Evolutionary conservation across 1,140 invertebrate species (phyloP).

Genomic region (Drosophila tani): DNA sequence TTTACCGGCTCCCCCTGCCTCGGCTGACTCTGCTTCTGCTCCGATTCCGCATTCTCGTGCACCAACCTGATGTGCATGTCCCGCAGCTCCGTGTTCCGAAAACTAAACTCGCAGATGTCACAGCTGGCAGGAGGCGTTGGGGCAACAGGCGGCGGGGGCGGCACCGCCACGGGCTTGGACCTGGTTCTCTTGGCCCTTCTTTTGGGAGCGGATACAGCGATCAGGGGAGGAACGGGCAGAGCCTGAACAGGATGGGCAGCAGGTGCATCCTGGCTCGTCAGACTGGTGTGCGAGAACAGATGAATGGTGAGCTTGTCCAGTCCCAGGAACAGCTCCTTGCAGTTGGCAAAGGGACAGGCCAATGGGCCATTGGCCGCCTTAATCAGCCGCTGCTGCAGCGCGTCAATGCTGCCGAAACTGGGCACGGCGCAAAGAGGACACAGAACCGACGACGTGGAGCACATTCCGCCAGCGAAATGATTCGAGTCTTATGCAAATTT

Average conservation of each 20-base stretch:
- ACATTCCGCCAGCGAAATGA: constrained; percentile 84
- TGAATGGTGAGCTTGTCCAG: constrained; percentile 95
- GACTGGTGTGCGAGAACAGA: constrained; percentile 89
- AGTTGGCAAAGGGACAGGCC: constrained; percentile 89
- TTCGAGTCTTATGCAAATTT: constrained; percentile 40
- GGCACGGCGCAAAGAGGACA: constrained; percentile 91
- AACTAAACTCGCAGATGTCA: constrained; percentile 90
- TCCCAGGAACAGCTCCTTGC: constrained; percentile 90
- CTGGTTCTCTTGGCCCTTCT: constrained; percentile 53
- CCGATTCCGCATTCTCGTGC: constrained; percentile 86
- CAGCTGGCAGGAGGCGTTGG: constrained; percentile 85
- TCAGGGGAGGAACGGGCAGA: not conserved
- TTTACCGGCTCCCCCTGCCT: constrained; percentile 21
- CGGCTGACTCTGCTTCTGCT: not conserved
- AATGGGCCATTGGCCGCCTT: constrained; percentile 90
- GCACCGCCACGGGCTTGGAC: constrained; percentile 34
- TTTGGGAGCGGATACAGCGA: constrained; percentile 26
- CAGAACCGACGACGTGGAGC: constrained; percentile 88
- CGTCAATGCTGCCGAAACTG: constrained; percentile 89
- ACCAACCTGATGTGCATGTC: constrained; percentile 91
- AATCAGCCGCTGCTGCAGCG: constrained; percentile 89
- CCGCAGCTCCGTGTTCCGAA: constrained; percentile 89
- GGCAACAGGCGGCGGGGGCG: constrained; percentile 5
- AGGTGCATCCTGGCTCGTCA: constrained; percentile 42
- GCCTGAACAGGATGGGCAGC: not conserved